A percentile compares a stretch with the other conserved stretches of the same genome.
Conservation (phyloP, 2,797 vertebrate genomes). For the Acridotheres tristis region DNA sequence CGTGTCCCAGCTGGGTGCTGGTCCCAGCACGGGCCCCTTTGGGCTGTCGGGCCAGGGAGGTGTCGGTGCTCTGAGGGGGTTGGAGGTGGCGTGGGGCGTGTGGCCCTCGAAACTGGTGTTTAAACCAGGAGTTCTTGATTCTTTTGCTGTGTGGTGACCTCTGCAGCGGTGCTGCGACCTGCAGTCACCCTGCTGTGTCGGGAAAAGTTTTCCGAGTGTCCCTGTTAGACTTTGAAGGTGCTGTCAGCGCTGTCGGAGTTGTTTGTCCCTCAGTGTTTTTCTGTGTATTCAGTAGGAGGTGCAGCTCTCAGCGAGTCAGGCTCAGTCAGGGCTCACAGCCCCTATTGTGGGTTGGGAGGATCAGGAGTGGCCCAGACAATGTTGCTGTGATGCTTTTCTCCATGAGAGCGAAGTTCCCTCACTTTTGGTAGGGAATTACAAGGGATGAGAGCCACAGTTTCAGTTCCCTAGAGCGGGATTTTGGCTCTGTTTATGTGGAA, state of each 20-base stretch:
- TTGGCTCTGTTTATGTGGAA: not conserved
- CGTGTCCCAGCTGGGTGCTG: not conserved
- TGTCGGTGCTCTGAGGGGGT: not conserved
- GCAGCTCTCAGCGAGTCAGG: not conserved
- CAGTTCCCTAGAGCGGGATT: accelerated
- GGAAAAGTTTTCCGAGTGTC: not conserved
- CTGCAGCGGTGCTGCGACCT: not conserved
- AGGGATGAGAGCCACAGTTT: not conserved
- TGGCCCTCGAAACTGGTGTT: accelerated
- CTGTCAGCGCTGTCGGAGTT: not conserved
- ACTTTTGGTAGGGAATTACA: accelerated
- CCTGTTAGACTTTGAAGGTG: accelerated
- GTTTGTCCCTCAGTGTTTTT: accelerated
- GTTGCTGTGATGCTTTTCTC: accelerated
- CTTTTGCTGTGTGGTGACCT: accelerated
- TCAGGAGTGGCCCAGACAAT: not conserved
- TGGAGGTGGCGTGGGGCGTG: accelerated
- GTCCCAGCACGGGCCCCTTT: accelerated
- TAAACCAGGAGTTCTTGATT: accelerated
- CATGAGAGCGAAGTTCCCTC: not conserved
- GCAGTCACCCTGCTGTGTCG: not conserved
- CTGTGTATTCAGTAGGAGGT: not conserved
- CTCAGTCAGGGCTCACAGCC: not conserved
- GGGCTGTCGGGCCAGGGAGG: accelerated
- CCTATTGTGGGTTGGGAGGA: accelerated